Base-by-base conservation (phyloP, 92 coral and sea anemone genomes). In the Epizoanthus ramosus region DNA sequence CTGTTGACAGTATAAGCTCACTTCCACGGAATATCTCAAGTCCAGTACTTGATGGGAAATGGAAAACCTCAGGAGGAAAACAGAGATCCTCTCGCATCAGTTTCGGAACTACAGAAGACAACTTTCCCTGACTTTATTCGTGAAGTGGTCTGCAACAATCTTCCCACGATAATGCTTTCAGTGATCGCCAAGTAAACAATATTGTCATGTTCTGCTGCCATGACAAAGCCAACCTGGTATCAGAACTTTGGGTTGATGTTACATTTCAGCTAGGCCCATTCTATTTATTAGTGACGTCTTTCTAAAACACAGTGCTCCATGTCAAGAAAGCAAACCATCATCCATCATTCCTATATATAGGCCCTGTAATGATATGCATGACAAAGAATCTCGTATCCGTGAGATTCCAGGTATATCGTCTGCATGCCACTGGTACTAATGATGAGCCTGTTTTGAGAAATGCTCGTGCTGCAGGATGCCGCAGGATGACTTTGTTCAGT, bases 161-260 rank as follows among this genome's bases (percentile, higher is more conserved):
- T 93, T 4, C 92, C 97, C 12, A 90, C 90, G 0, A 68, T 93
- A 0, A 87, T 83, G 71, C 89, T 93, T 0, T 84, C 41, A 90
- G 92, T 5, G 94, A 93, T 45, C 87, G 79, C 9, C 97, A 93
- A 59, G 13, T 90, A 4, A 79, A 93, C 60, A 88, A 90, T 45
- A 54, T 88, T 8, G 73, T 88, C 16, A 83, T 84, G 76, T 90
- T 90, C 83, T 92, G 93, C 76, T 92, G 95, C 64, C 79, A 59
- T 18, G 14, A 19, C 15, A 85, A 75, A 60, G 67, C 53, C 39
- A 61, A 64, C 41, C 66, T 3, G 10, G 91, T 90, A 3, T 93
- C 97, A 3, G 97, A 90, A 59, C 73, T 93, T 3, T 89, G 97
- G n/a, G 81, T 88, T 57, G 97, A 92, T 63, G 39, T 90, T 9